Evolutionary conservation across 2,797 vertebrate genomes (phyloP), one percentile per base, ranked within the genome.

Genomic region (Gorsachius magnificus): DNA sequence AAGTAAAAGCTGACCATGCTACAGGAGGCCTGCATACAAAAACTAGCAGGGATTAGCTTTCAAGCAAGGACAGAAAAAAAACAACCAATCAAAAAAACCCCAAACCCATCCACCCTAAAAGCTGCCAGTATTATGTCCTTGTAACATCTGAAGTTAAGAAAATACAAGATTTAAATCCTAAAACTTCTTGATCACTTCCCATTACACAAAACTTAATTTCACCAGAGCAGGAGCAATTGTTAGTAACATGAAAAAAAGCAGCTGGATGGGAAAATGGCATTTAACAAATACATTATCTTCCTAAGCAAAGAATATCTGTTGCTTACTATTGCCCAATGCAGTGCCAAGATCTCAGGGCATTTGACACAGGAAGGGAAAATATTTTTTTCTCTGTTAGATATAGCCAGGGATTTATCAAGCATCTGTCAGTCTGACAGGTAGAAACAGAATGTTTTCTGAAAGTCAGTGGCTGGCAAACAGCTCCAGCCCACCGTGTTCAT

Each of bases 1-100:
- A 69, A 58, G 96, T 97, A 16, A 95, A 95, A 41, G 87, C 69
- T 21, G 98, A 91, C 98, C 98, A 98, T 0, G 1, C 35, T 5
- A 64, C 92, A 16, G 96, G 97, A 43, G 90, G 74, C 22, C 98
- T 98, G 87, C 7, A 17, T 3, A 19, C 4, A 68, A 70, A 72
- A 76, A 38, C 3, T 1, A 61, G 41, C 35, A 61, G 24, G 29
- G 16, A 69, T 72, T 43, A 95, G 51, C 60, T 94, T 36, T 57
- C 77, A 41, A 68, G 79, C 65, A 83, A 80, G 53, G 57, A 43
- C 5, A n/a, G 48, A 54, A 25, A 9, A 2, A 12, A 51, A 26
- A 46, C 19, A 46, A 20, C 9, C 45, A 46, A 46, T 19, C 41
- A 43, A 43, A 43, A 43, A 43, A 46, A 45, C 9, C 14, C 25